A percentile compares a stretch with the other conserved stretches of the same genome.
Conservation (phyloP, 2,113 vertebrate genomes). For the Lepisosteus oculatus region DNA sequence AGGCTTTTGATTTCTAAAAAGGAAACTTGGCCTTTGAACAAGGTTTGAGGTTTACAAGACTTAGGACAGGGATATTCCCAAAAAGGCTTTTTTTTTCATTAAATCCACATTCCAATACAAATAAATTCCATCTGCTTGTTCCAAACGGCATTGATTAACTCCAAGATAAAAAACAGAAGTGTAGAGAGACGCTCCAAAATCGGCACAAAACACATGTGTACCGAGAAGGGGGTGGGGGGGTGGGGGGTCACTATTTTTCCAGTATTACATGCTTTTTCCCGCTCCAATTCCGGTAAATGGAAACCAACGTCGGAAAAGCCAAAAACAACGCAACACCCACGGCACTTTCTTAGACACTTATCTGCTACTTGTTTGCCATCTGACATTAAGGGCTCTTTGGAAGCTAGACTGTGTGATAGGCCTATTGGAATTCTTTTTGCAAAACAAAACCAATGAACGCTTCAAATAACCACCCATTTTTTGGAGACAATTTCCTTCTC, state of each 20-base stretch:
- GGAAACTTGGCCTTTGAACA: slow-evolving; percentile 24
- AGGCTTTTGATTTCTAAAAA: slow-evolving; percentile 37
- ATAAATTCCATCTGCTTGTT: slow-evolving; percentile 42
- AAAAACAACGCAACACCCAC: too few species aligned
- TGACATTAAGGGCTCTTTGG: too few species aligned
- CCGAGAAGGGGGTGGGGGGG: background rate
- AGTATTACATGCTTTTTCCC: too few species aligned
- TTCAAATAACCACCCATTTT: too few species aligned
- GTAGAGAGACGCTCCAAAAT: slow-evolving; percentile 37
- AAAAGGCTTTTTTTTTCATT: slow-evolving; percentile 27
- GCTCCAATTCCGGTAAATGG: slow-evolving; percentile 47
- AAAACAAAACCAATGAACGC: too few species aligned
- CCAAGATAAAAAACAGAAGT: slow-evolving; percentile 14
- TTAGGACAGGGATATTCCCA: slow-evolving; percentile 45
- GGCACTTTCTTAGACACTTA: too few species aligned
- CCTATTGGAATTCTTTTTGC: too few species aligned
- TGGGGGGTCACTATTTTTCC: too few species aligned
- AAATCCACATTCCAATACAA: slow-evolving; percentile 32
- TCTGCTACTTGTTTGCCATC: too few species aligned
- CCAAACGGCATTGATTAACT: slow-evolving; percentile 33
- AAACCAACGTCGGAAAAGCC: slow-evolving; percentile 41
- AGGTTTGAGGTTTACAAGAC: slow-evolving; percentile 54
- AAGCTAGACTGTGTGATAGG: too few species aligned
- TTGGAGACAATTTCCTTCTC: too few species aligned
- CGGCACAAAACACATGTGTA: background rate